Base-by-base conservation (phyloP, 2,797 vertebrate species). In the Tauraco hartlaubi region DNA sequence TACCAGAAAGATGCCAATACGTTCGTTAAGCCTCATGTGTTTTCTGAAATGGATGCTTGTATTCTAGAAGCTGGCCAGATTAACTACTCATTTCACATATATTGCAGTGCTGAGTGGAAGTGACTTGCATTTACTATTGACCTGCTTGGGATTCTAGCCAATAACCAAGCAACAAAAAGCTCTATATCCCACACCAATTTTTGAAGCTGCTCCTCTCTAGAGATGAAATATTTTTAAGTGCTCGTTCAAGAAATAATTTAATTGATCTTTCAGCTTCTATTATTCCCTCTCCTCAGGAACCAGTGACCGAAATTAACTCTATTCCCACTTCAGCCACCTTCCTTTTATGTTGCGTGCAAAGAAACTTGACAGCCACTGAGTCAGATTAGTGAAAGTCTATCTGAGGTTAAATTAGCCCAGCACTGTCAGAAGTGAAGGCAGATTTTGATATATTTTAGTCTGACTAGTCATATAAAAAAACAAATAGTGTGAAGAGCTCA, bases 221-320 rank as follows among this genome's bases (percentile, higher is more conserved):
- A 75, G 79, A 25, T 56, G 76, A 80, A 85, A 92, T 94, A 94
- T 91, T 94, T 96, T 96, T 94, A 92, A 95, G 84, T 69, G 83
- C 68, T 92, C 61, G 58, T 94, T 91, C 91, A 96, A 94, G 79
- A 94, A 90, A 90, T 62, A 95, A 91, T 92, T 85, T 94, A 92
- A 88, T 91, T 90, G 72, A 69, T 96, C 58, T 92, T 94, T 85
- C 52, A 81, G 35, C n/a, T 88, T 94, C 75, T 81, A 41, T 85
- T 90, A 90, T 81, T 90, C 76, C 69, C 62, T 81, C 31, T 94
- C 13, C 73, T 91, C 46, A 66, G 86, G 91, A 95, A n/a, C 58
- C 46, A 44, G 26, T 89, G 89, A 41, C 78, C 0, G 0, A 96
- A 94, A 94, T 90, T 88, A 69, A 72, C 62, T 91, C 43, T 95